Evolutionary conservation across 2,888 invertebrate genomes (phyloP), one percentile per base, ranked within the genome.

Genomic region (Drosophila histrio): DNA sequence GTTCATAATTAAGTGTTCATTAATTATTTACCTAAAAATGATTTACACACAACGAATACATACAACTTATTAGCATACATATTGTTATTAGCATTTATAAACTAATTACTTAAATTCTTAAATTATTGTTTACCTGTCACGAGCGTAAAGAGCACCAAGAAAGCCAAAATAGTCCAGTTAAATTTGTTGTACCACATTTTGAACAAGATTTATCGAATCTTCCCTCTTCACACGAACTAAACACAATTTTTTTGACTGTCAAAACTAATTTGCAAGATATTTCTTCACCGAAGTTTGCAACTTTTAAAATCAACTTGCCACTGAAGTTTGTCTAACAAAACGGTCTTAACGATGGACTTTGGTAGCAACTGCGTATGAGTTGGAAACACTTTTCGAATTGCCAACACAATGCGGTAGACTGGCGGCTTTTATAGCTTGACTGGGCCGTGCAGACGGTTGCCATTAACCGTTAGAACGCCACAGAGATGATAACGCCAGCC

Each of bases 381-480:
- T 66, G 68, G 56, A 67, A 68, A 69, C 69, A 67, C 72, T 83
- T 73, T 80, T 79, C 53, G 76, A 79, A 88, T 87, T 80, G 82
- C 66, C 74, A 80, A 56, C 69, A 70, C 80, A 81, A 70, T 79
- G 84, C 64, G 87, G 67, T 81, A 70, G 81, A 70, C 76, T 78
- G 68, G 60, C 77, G 75, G 82, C 87, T 90, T 90, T 90, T 90
- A 90, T 90, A 90, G 88, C 71, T 52, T 49, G 19, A 56, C 56
- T 53, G 53, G 52, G 49, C 60, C 30, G 22, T 19, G n/a, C n/a
- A n/a, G n/a, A n/a, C n/a, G n/a, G n/a, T n/a, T n/a, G n/a, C n/a
- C n/a, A n/a, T n/a, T n/a, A 56, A 58, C 70, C 59, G 67, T 59
- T 62, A 52, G 43, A 26, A 50, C 30, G 53, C 46, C 46, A 17